These are phyloP conservation scores for Macrosiphum euphorbiae DNA, from an alignment of 2,888 invertebrate species.

Conservation along the genomic window DNA sequence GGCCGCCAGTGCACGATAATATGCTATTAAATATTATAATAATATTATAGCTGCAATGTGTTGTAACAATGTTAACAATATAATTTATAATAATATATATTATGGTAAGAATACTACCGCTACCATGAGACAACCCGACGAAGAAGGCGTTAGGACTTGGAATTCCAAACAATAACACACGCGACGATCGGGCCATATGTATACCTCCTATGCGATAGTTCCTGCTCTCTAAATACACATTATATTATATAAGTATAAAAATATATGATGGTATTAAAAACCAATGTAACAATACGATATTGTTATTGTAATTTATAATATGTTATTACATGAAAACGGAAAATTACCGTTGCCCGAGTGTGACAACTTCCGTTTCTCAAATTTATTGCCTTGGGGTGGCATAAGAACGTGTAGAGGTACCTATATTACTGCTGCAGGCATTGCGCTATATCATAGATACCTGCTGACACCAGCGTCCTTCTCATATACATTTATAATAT, in stretches of 20 bases:
- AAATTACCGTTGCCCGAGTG: not conserved
- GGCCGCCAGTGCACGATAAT: not conserved
- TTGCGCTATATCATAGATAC: not conserved
- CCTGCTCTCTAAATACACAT: not conserved
- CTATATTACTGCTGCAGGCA: too few species aligned
- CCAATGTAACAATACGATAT: too few species aligned
- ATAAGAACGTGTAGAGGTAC: not conserved
- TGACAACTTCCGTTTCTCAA: not conserved
- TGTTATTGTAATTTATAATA: too few species aligned
- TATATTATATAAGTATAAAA: not conserved
- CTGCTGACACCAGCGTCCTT: too few species aligned
- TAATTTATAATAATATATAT: not conserved
- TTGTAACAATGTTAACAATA: not conserved
- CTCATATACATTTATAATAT: not conserved
- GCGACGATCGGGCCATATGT: not conserved
- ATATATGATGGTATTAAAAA: too few species aligned
- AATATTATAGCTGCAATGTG: not conserved
- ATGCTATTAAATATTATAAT: not conserved
- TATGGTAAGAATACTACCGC: not conserved
- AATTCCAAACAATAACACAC: not conserved
- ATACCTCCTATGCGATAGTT: not conserved
- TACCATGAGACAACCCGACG: not conserved
- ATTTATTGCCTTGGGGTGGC: not conserved
- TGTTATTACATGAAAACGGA: not conserved
- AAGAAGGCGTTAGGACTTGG: not conserved